Conservation (phyloP, 2,113 vertebrate genomes). For the Antigone vipio region DNA sequence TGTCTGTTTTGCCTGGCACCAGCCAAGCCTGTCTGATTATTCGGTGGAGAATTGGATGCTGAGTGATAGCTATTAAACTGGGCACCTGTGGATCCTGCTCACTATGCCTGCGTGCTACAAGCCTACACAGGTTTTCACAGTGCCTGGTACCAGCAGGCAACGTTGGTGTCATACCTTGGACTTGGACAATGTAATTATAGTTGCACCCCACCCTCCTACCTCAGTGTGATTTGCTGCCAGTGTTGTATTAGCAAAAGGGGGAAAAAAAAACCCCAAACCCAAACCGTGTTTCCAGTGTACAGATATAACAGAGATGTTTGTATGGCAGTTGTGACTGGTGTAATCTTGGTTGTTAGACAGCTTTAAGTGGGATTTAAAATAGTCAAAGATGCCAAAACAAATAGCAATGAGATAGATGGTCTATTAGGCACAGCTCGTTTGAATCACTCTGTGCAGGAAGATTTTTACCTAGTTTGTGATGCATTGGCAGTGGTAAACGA, state of each 20-base stretch:
- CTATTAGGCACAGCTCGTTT: conserved; percentile 20
- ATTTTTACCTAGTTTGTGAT: background rate
- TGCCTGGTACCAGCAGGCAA: background rate
- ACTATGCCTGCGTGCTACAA: background rate
- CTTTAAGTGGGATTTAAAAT: conserved; percentile 32
- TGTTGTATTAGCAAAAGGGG: background rate
- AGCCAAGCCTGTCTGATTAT: conserved; percentile 7
- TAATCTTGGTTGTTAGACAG: conserved; percentile 27
- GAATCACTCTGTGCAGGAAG: background rate
- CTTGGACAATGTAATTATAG: background rate
- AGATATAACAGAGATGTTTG: background rate
- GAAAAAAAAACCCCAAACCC: fast-evolving
- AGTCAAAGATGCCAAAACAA: conserved; percentile 44
- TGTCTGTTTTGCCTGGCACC: conserved; percentile 20
- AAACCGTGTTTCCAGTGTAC: background rate
- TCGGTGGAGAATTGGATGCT: background rate
- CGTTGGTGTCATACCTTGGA: background rate
- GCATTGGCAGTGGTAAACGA: background rate
- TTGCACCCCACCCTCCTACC: background rate
- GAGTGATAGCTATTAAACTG: background rate
- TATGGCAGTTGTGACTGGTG: background rate
- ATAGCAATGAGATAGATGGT: background rate
- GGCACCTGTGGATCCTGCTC: conserved; percentile 27
- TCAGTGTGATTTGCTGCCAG: background rate
- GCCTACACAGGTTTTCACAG: conserved; percentile 18